Evolutionary conservation across 1,140 invertebrate genomes (phyloP), one percentile per base, ranked within the genome.

Genomic region (Eufriesea mexicana): DNA sequence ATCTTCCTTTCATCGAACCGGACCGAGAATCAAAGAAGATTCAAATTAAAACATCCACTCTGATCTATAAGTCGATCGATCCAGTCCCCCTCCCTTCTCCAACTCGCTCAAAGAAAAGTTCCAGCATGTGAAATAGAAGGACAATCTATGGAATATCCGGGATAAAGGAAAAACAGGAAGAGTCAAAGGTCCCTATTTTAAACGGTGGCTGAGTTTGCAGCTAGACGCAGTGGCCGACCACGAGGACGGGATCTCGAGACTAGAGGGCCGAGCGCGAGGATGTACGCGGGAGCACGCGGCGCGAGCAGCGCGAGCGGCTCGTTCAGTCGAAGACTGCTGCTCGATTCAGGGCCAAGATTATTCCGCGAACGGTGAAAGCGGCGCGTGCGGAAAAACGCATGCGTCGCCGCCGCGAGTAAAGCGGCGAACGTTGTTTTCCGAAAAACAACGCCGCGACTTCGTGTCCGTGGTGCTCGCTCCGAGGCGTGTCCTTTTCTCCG

Each of bases 261-360:
- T 51, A 51, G 16, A 18, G n/a, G n/a, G n/a, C n/a, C n/a, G n/a
- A n/a, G 12, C 16, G 10, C 42, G 55, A 20, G 57, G 45, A 59
- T 61, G 23, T 7, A 47, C 45, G 45, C n/a, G 12, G 14, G 28
- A 47, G 47, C 23, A 14, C 51, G 76, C 67, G 59, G 62, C 79
- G 70, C 55, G 70, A 68, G 59, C 76, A 75, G 25, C 20, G 49
- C 68, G 76, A 55, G 28, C 64, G 73, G 25, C 64, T 79, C 62
- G 86, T 62, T 79, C 77, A 35, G 85, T 81, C 42, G 79, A 86
- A 79, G 86, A 88, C 68, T 51, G 49, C 81, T 88, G 86, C 67
- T 72, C 76, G 86, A 77, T 86, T 86, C 82, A 84, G 77, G 86
- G 86, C 86, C 86, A 88, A 88, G 85, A 86, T 88, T 87, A 77